Conservation (phyloP, 1,140 invertebrate species). For the Drosophila pachea region DNA sequence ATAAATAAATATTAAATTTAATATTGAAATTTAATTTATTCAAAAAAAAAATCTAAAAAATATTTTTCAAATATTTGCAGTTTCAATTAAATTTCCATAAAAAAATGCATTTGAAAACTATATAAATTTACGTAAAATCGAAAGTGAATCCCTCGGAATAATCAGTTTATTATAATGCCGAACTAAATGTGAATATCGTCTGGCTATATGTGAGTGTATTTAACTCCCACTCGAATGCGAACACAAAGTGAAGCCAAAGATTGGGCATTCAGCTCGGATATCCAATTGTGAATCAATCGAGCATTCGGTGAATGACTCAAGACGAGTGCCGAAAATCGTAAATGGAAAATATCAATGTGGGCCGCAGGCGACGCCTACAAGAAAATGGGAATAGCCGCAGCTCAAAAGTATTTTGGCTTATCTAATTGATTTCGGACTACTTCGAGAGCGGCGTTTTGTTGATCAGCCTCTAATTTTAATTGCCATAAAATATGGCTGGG, state of each 20-base stretch:
- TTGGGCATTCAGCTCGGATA: slow-evolving; percentile 15
- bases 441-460: slow-evolving; percentile 55
- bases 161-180: not conserved
- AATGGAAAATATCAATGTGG: slow-evolving; percentile 9
- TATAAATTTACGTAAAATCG: not conserved
- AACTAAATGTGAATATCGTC: slow-evolving; percentile 7
- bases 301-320: slow-evolving; percentile 4
- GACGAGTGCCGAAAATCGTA: slow-evolving; percentile 37
- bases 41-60: not conserved
- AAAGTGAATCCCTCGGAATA: slow-evolving; percentile 2
- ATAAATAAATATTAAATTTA: not conserved
- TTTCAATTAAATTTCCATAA: not conserved
- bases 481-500: slow-evolving; percentile 57
- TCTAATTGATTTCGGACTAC: slow-evolving; percentile 60
- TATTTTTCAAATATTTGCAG: not conserved
- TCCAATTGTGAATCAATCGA: slow-evolving; percentile 26
- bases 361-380: slow-evolving; percentile 55
- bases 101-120: not conserved
- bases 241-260: not conserved
- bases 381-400: slow-evolving; percentile 24
- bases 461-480: slow-evolving; percentile 60
- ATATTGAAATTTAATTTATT: not conserved
- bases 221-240: slow-evolving; percentile 7
- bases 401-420: slow-evolving; percentile 52
- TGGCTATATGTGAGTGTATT: not conserved